Conservation (phyloP, 2,888 invertebrate species). For the Isotomurus palustris region DNA sequence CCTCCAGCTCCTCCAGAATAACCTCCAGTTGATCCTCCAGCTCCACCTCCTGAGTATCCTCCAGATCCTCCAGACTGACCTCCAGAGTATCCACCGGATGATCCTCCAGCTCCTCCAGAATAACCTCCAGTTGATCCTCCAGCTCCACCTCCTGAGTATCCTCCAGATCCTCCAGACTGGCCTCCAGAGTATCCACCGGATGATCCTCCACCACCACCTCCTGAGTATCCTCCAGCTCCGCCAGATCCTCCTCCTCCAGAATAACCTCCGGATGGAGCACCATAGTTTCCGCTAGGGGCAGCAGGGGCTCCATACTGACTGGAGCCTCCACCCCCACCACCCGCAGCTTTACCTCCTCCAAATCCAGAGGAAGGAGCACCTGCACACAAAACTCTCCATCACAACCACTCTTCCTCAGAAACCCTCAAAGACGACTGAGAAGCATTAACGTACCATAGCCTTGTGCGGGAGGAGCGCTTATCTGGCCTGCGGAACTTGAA, state of each 20-base stretch:
- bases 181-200: background rate
- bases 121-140: background rate
- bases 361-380: background rate
- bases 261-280: conserved; percentile 2
- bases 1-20: background rate
- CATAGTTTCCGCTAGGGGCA: background rate
- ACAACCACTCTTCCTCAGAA: background rate
- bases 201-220: background rate
- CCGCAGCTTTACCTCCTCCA: conserved; percentile 3
- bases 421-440: background rate
- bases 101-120: conserved; percentile 10
- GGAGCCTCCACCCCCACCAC: background rate
- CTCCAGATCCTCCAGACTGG: background rate
- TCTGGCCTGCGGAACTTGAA: background rate
- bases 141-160: background rate
- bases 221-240: background rate
- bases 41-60: background rate
- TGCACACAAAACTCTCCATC: background rate
- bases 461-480: background rate
- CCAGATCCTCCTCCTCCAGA: background rate
- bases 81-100: background rate
- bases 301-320: conserved; percentile 3
- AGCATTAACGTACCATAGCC: background rate
- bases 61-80: conserved; percentile 7
- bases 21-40: conserved; percentile 3